phyloP scores from a whole-genome alignment of 2,113 vertebrate genomes.

The Callocephalon fimbriatum region DNA sequence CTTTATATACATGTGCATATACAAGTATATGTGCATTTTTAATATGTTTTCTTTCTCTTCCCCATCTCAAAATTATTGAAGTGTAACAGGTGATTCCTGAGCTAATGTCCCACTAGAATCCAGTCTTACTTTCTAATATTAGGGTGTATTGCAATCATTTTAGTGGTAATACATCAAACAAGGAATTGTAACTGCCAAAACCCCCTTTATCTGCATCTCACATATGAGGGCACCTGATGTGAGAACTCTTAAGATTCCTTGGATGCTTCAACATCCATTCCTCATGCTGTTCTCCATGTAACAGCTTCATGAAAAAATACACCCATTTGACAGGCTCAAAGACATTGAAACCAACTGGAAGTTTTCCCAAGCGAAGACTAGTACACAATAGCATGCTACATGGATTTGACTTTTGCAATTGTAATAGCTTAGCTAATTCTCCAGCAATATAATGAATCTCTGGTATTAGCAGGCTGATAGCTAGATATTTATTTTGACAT shows the following conservation, averaged over 20 bases:
- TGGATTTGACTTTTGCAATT: neutral
- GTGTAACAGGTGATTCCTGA: neutral
- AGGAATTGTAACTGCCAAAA: neutral
- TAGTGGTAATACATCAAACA: neutral
- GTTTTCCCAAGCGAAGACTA: neutral
- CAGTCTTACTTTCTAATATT: neutral
- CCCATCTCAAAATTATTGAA: neutral
- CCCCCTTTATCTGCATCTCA: neutral
- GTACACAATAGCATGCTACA: neutral
- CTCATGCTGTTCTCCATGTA: neutral
- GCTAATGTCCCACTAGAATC: neutral
- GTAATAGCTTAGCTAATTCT: neutral
- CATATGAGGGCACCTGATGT: fast-evolving
- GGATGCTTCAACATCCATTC: neutral
- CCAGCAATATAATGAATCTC: neutral
- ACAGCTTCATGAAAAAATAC: neutral
- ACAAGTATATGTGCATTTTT: neutral
- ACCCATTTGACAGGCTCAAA: neutral
- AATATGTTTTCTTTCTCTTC: neutral
- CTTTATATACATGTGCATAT: fast-evolving
- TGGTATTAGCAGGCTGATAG: neutral
- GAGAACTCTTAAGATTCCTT: neutral
- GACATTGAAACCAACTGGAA: neutral
- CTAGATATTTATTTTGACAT: neutral
- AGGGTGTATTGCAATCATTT: neutral